Conservation (phyloP, 53 echinoderm and acorn worm genomes). For the Arbacia lixula region DNA sequence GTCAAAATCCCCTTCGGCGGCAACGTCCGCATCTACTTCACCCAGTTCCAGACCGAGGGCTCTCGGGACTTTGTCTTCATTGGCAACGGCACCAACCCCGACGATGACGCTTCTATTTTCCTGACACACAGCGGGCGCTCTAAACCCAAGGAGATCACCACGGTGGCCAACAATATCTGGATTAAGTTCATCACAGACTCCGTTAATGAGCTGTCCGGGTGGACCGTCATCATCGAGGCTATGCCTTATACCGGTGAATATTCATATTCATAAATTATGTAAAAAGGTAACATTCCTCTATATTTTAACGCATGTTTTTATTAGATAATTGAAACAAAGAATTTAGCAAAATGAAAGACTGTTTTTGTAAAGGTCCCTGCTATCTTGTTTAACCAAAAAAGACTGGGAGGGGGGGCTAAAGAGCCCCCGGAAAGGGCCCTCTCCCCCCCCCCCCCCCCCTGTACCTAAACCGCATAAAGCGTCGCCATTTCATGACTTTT, state of each 20-base stretch:
- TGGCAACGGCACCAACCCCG: slow-evolving; percentile 82
- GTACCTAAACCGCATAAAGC: background rate
- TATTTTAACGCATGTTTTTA: too few species aligned
- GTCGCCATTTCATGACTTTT: too few species aligned
- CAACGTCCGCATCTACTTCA: slow-evolving; percentile 61
- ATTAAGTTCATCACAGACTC: slow-evolving; percentile 79
- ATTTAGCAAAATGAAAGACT: too few species aligned
- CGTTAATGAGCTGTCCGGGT: slow-evolving; percentile 56
- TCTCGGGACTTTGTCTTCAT: slow-evolving; percentile 75
- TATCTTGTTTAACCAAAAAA: too few species aligned
- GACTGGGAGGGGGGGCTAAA: too few species aligned
- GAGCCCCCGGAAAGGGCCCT: too few species aligned
- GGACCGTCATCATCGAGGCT: slow-evolving; percentile 65
- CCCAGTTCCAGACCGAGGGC: slow-evolving; percentile 79
- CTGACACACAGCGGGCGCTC: slow-evolving; percentile 62
- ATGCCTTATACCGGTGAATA: slow-evolving; percentile 74
- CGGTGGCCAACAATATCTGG: slow-evolving; percentile 70
- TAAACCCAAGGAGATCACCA: slow-evolving; percentile 59
- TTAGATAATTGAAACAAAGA: too few species aligned
- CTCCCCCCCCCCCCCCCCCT: background rate
- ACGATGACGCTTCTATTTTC: slow-evolving; percentile 47
- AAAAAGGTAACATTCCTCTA: too few species aligned
- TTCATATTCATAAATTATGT: too few species aligned
- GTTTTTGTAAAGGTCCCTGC: too few species aligned
- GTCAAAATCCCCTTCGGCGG: slow-evolving; percentile 74